Conservation (phyloP, 2,888 invertebrate species). For the Leptopilina syphax region DNA sequence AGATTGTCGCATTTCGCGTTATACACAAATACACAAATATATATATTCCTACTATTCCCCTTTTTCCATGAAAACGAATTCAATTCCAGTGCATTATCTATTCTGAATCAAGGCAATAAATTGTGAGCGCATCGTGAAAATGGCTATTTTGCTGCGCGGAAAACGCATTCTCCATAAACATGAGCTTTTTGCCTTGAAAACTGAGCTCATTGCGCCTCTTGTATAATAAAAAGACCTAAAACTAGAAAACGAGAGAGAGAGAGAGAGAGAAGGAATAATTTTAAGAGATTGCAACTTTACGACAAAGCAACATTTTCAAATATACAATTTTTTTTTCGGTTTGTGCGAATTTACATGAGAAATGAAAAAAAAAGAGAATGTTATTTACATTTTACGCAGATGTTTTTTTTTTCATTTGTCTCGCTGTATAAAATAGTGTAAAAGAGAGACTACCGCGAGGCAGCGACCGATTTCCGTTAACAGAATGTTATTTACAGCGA, state of each 20-base stretch:
- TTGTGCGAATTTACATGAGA: neutral
- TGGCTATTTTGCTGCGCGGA: constrained; percentile 33
- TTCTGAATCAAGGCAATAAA: constrained; percentile 38
- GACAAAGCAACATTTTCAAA: constrained; percentile 8
- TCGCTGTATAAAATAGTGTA: constrained; percentile 3
- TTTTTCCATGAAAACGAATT: constrained; percentile 4
- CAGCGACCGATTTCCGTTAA: constrained; percentile 18
- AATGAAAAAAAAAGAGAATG: neutral
- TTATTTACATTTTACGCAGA: constrained; percentile 30
- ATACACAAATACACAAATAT: neutral
- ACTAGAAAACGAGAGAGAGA: constrained; percentile 1
- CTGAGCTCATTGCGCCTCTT: constrained; percentile 13
- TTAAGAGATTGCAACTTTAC: constrained; percentile 13
- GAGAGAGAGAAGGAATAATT: neutral
- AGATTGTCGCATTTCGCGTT: constrained; percentile 22
- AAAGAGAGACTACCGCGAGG: neutral
- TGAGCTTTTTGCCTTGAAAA: constrained; percentile 29
- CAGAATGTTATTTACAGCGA: constrained; percentile 28
- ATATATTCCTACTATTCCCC: neutral
- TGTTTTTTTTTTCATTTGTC: too few relatives aligned
- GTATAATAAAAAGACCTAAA: neutral
- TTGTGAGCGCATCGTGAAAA: constrained; percentile 27
- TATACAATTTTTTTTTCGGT: neutral
- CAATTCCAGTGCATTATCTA: constrained; percentile 29
- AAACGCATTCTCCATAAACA: constrained; percentile 38